Conservation (phyloP, 2,888 invertebrate species). For the Nomada fabriciana region DNA sequence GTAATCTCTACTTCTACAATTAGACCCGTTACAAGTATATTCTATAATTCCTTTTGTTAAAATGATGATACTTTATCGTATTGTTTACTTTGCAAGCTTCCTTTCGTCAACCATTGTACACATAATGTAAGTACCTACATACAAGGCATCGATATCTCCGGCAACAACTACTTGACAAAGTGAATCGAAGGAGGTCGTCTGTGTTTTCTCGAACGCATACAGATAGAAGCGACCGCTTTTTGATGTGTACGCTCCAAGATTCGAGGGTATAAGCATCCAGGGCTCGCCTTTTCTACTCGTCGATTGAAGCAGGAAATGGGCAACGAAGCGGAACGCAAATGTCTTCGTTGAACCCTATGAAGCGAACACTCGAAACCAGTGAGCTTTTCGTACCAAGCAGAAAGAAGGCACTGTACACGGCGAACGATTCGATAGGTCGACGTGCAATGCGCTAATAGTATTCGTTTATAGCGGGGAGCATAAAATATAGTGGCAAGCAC, state of each 20-base stretch:
- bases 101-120: background rate
- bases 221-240: slow-evolving; percentile 19
- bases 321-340: slow-evolving; percentile 70
- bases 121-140: background rate
- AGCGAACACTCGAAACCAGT: slow-evolving; percentile 43
- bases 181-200: slow-evolving; percentile 38
- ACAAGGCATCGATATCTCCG: slow-evolving; percentile 58
- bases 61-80: too few relatives aligned
- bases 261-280: slow-evolving; percentile 36
- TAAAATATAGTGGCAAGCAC: too few relatives aligned
- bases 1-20: too few relatives aligned
- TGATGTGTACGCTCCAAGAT: slow-evolving; percentile 35
- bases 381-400: slow-evolving; percentile 7
- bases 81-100: too few relatives aligned
- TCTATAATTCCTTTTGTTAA: too few relatives aligned
- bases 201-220: slow-evolving; percentile 16
- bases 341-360: slow-evolving; percentile 67
- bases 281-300: slow-evolving; percentile 41
- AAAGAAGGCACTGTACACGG: slow-evolving; percentile 8
- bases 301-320: slow-evolving; percentile 49
- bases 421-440: background rate
- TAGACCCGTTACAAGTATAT: too few relatives aligned
- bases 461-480: background rate
- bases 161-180: slow-evolving; percentile 57
- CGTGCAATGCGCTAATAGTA: slow-evolving; percentile 1